Evolutionary conservation across 2,888 invertebrate genomes (phyloP).

Genomic region (Steinernema hermaphroditum): DNA sequence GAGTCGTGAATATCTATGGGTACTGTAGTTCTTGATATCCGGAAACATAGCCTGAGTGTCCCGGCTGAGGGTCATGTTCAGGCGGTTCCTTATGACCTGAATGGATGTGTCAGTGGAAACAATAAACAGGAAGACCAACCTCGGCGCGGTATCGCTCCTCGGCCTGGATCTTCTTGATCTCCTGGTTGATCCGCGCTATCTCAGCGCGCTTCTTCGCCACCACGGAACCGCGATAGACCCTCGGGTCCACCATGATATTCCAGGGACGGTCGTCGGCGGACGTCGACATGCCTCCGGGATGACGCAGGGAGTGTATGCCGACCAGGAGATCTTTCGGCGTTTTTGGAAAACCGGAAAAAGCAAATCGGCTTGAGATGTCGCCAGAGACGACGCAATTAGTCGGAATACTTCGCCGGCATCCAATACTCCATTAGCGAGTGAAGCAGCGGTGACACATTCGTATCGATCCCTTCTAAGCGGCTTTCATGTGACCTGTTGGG

Average conservation of each 20-base stretch:
- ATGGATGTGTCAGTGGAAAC: no score
- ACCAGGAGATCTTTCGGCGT: neutral
- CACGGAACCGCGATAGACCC: constrained; percentile 57
- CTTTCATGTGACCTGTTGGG: constrained; percentile 16
- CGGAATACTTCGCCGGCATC: constrained; percentile 11
- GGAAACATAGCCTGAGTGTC: neutral
- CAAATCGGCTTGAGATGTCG: constrained; percentile 29
- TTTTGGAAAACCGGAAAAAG: constrained; percentile 15
- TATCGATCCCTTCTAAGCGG: constrained; percentile 3
- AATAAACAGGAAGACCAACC: no score
- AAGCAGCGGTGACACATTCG: neutral
- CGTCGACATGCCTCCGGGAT: neutral
- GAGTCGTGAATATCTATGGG: neutral
- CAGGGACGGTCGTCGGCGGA: constrained; percentile 30
- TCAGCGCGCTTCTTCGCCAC: constrained; percentile 53
- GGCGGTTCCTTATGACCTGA: constrained; percentile 37
- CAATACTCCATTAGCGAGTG: constrained; percentile 28
- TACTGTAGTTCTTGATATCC: neutral
- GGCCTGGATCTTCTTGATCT: constrained; percentile 33
- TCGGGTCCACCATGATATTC: constrained; percentile 51
- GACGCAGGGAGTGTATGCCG: neutral
- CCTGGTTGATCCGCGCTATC: constrained; percentile 30
- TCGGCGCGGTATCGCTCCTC: constrained; percentile 43
- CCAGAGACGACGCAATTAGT: constrained; percentile 3
- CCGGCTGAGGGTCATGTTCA: constrained; percentile 35